Evolutionary conservation across 2,113 vertebrate species (phyloP), one percentile per base, ranked within the genome.

Genomic region (Guaruba guarouba): DNA sequence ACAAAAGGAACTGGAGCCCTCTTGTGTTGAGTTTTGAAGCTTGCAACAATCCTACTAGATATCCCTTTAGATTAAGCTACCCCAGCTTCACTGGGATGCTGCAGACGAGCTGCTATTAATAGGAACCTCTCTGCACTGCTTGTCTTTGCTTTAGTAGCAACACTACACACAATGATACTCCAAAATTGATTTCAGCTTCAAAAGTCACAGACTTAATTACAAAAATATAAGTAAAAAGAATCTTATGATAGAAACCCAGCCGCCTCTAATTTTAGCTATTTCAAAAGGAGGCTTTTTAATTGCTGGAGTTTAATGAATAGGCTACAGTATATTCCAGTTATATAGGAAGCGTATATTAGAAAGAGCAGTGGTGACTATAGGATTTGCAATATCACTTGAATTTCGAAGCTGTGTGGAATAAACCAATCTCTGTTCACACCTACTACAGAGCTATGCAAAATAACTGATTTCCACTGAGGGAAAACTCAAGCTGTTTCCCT

Each of bases 1-100:
- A 70, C 85, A 39, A 93, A 96, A 96, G 96, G 76, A 91, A 41
- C 82, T 92, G 61, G 96, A 94, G 96, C 96, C 94, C 96, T 88
- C 96, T 96, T 86, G 95, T 66, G 95, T 96, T 52, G 84, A 89
- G 37, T 55, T 81, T 17, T 15, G 64, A 51, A 37, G 63, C 39
- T 19, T 95, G 86, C 95, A 94, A 19, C 8, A 31, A 37, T 51
- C 44, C n/a, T n/a, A 17, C 48, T 2, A 22, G 80, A 62, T 84
- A 88, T 74, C 75, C 25, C 35, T 74, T 17, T 6, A 1, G 85
- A 16, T 20, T 9, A 3, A 68, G 39, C 44, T 43, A 5, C 15
- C 22, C 10, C 91, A 5, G 78, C 24, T 77, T 52, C 52, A 5
- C 35, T 5, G 13, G 57, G 51, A 64, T 41, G 89, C 70, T 75